Evolutionary conservation across 2,888 invertebrate genomes (phyloP).

Genomic region (Thymelicus sylvestris): DNA sequence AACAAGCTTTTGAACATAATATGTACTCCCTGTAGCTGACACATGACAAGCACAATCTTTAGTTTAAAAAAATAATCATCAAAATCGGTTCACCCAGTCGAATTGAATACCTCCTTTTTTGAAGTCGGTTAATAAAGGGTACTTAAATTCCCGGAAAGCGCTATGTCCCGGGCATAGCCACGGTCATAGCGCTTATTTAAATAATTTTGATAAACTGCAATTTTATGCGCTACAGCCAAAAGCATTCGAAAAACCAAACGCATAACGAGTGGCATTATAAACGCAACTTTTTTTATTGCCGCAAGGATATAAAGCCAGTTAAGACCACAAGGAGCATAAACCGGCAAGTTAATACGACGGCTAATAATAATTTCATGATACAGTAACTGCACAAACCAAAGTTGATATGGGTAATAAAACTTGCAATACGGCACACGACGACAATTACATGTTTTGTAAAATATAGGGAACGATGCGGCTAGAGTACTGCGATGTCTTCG

Average conservation of each 20-base stretch:
- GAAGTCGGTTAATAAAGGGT: too few species aligned
- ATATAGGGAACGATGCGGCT: constrained; percentile 53
- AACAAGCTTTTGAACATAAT: too few species aligned
- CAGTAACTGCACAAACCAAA: constrained; percentile 55
- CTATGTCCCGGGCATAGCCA: too few species aligned
- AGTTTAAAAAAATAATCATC: too few species aligned
- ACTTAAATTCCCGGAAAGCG: too few species aligned
- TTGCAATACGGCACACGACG: constrained; percentile 65
- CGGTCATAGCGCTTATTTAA: background rate
- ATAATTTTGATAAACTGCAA: background rate
- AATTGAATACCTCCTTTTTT: too few species aligned
- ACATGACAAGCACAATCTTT: too few species aligned
- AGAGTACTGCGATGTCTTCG: background rate
- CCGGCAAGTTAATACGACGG: constrained; percentile 48
- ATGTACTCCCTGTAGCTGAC: too few species aligned
- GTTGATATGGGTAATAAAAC: constrained; percentile 81
- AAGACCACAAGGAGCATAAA: constrained; percentile 35
- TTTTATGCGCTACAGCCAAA: background rate
- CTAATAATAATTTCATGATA: constrained; percentile 49
- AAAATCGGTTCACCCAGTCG: too few species aligned
- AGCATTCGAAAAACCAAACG: background rate
- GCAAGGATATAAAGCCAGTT: constrained; percentile 27
- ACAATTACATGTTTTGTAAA: constrained; percentile 68
- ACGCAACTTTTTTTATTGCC: constrained; percentile 22
- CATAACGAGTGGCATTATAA: constrained; percentile 16